A percentile compares a stretch with the other conserved stretches of the same genome.
phyloP scores from a whole-genome alignment of 2,113 vertebrate genomes.

The Oriolus oriolus region DNA sequence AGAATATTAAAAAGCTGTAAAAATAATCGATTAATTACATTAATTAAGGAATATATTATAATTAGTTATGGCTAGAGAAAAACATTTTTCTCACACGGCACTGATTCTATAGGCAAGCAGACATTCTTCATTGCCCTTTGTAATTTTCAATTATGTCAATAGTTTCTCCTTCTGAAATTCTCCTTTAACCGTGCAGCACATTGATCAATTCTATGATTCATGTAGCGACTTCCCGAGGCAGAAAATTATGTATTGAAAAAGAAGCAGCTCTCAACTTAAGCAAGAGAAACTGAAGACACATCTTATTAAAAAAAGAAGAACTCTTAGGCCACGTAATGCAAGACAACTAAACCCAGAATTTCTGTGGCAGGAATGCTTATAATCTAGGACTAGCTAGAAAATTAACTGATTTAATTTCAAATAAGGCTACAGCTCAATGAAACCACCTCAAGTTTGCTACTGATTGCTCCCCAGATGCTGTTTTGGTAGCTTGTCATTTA shows the following conservation, averaged over 20 bases:
- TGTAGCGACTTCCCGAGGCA: neutral
- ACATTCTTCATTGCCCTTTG: conserved; percentile 16
- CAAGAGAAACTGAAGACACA: conserved; percentile 54
- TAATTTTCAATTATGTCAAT: conserved; percentile 40
- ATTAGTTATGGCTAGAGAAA: conserved; percentile 6
- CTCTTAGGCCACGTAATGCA: neutral
- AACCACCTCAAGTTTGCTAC: conserved; percentile 30
- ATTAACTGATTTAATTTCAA: conserved; percentile 42
- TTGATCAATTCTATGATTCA: conserved; percentile 54
- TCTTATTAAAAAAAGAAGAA: neutral
- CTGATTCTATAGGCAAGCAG: conserved; percentile 20
- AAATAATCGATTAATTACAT: neutral
- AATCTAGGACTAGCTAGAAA: neutral
- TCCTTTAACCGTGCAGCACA: conserved; percentile 21
- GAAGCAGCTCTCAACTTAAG: conserved; percentile 56
- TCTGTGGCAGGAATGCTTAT: conserved; percentile 18
- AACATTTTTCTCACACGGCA: neutral
- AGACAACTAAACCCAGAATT: conserved; percentile 25
- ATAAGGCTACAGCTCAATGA: conserved; percentile 23
- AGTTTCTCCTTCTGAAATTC: conserved; percentile 21
- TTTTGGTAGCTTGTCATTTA: conserved; percentile 20
- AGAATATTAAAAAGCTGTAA: conserved; percentile 2
- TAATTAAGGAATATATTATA: neutral
- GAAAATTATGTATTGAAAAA: conserved; percentile 60
- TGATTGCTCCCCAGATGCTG: conserved; percentile 2